Evolutionary conservation across 2,113 vertebrate species (phyloP).

Genomic region (Gymnarchus niloticus): DNA sequence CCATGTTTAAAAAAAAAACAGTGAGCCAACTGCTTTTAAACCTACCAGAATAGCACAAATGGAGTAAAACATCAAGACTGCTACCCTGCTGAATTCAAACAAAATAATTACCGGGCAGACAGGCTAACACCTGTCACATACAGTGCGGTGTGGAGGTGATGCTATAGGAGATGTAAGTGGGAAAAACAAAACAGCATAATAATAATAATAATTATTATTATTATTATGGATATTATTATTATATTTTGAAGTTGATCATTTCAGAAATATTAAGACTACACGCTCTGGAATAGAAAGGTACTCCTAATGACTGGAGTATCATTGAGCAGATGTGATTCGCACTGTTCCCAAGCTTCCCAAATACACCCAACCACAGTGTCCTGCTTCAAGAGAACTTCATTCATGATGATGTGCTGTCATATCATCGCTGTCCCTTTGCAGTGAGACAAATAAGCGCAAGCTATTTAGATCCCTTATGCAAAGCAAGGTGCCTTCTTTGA

Average conservation of each 20-base stretch:
- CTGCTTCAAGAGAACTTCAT: background rate
- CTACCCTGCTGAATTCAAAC: background rate
- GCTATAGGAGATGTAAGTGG: background rate
- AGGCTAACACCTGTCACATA: conserved; percentile 1
- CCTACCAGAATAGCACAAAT: conserved; percentile 1
- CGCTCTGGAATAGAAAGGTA: background rate
- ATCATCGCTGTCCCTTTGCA: background rate
- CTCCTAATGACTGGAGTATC: background rate
- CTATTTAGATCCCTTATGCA: background rate
- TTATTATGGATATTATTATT: background rate
- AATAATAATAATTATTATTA: background rate
- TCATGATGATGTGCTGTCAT: background rate
- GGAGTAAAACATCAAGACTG: background rate
- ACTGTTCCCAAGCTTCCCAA: background rate
- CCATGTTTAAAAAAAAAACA: background rate
- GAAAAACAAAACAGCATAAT: background rate
- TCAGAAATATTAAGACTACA: background rate
- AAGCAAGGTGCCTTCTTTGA: background rate
- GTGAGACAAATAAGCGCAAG: background rate
- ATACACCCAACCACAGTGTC: background rate
- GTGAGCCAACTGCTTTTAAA: background rate
- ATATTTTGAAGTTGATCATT: background rate
- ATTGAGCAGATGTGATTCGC: background rate
- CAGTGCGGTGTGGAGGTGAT: background rate
- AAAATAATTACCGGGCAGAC: background rate